phyloP scores from a whole-genome alignment of 2,888 invertebrate species.

The Heliconius charithonia region DNA sequence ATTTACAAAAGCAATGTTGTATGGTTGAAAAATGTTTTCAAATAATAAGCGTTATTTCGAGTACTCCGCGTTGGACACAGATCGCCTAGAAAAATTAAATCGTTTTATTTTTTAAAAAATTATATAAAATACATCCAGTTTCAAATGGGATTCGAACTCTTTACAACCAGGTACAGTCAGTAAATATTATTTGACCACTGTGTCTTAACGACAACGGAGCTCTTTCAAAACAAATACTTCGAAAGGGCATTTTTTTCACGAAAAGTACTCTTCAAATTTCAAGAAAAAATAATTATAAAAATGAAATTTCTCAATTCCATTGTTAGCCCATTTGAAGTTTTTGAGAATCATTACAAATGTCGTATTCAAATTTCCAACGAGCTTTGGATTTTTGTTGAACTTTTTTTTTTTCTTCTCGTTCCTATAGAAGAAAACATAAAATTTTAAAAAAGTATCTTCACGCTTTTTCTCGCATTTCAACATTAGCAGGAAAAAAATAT shows the following conservation, averaged over 20 bases:
- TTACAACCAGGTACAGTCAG: no score
- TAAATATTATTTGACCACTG: background rate
- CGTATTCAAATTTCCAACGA: constrained; percentile 14
- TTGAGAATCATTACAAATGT: constrained; percentile 20
- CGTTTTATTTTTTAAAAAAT: no score
- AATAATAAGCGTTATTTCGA: no score
- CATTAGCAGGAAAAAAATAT: no score
- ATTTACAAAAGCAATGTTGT: no score
- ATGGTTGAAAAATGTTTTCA: no score
- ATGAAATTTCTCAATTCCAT: background rate
- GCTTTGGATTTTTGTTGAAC: background rate
- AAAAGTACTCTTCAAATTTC: background rate
- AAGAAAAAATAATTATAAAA: background rate
- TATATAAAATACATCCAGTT: background rate
- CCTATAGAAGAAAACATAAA: background rate
- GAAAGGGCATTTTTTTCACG: background rate
- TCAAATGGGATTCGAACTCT: background rate
- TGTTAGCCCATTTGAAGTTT: constrained; percentile 1
- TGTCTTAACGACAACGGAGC: background rate
- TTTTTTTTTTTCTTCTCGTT: background rate
- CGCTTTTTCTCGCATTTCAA: no score
- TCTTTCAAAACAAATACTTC: no score
- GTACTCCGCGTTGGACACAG: no score
- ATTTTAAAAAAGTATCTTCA: background rate
- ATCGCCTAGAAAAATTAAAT: no score